Evolutionary conservation across 2,113 vertebrate species (phyloP).

Genomic region (Cathartes aura): DNA sequence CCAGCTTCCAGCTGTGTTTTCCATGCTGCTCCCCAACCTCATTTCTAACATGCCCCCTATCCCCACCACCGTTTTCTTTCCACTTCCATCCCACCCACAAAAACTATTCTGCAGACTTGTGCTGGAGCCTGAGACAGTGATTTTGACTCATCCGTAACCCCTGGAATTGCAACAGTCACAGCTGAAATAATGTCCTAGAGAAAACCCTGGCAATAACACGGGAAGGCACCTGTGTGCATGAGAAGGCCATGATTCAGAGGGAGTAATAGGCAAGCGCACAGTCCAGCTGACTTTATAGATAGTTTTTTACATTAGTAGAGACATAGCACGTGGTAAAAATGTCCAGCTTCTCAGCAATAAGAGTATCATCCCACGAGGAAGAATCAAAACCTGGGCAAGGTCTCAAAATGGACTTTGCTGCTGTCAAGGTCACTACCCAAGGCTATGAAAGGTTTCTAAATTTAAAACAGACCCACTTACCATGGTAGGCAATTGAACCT

Average conservation of each 20-base stretch:
- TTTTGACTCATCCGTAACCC: background rate
- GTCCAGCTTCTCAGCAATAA: background rate
- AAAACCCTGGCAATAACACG: accelerated
- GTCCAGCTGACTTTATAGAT: background rate
- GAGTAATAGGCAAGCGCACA: background rate
- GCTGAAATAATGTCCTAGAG: background rate
- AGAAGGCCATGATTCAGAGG: background rate
- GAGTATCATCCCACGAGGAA: background rate
- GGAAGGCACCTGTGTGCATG: background rate
- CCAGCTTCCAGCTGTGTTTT: background rate
- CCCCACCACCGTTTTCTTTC: background rate
- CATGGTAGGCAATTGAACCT: constrained; percentile 34
- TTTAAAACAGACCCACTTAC: constrained; percentile 44
- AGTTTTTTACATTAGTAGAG: background rate
- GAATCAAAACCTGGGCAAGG: background rate
- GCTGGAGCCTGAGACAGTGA: background rate
- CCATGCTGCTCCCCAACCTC: background rate
- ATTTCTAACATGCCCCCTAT: background rate
- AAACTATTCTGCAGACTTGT: background rate
- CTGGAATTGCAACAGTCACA: background rate
- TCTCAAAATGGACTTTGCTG: background rate
- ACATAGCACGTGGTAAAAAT: background rate
- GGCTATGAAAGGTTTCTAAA: constrained; percentile 44
- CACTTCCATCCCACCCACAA: background rate
- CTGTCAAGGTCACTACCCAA: constrained; percentile 4